Percentiles rank a stretch among this genome's conserved stretches.
phyloP scores from a whole-genome alignment of 2,888 invertebrate genomes.

The Eupithecia abbreviata region DNA sequence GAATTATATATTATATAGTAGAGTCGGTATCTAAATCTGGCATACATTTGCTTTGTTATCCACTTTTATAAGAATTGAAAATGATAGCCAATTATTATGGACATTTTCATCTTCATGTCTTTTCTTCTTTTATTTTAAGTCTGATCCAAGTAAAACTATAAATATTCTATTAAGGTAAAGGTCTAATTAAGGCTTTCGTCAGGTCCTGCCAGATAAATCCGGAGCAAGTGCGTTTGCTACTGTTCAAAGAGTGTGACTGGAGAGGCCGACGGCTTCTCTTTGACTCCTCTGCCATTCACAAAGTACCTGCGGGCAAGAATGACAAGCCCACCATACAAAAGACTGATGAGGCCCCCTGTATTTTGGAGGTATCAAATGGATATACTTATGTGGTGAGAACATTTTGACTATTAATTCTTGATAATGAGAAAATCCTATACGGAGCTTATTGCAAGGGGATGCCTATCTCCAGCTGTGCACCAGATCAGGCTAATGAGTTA shows the following conservation, averaged over 20 bases:
- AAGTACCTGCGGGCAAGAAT: slow-evolving; percentile 79
- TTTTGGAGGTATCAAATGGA: slow-evolving; percentile 86
- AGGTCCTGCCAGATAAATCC: slow-evolving; percentile 86
- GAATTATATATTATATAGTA: not conserved
- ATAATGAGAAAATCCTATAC: not conserved
- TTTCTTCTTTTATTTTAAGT: not conserved
- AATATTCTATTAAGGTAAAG: not conserved
- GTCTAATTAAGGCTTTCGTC: too few species aligned
- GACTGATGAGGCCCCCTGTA: slow-evolving; percentile 65
- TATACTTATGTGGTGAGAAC: slow-evolving; percentile 80
- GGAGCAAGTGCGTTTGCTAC: slow-evolving; percentile 90
- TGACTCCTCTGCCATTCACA: slow-evolving; percentile 89
- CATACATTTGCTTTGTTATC: not conserved
- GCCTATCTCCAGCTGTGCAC: not conserved
- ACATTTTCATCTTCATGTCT: not conserved
- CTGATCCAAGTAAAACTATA: not conserved
- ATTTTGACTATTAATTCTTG: too few species aligned
- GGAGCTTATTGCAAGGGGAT: not conserved
- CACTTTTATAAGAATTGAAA: not conserved
- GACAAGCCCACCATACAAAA: slow-evolving; percentile 64
- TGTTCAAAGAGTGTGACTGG: slow-evolving; percentile 94
- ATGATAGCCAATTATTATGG: not conserved
- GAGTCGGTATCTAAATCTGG: not conserved
- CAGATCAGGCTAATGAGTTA: not conserved
- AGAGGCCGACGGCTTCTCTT: slow-evolving; percentile 91